These are phyloP conservation scores for Adineta ricciae DNA, from an alignment of 2,888 invertebrate genomes.

Conservation along the genomic window DNA sequence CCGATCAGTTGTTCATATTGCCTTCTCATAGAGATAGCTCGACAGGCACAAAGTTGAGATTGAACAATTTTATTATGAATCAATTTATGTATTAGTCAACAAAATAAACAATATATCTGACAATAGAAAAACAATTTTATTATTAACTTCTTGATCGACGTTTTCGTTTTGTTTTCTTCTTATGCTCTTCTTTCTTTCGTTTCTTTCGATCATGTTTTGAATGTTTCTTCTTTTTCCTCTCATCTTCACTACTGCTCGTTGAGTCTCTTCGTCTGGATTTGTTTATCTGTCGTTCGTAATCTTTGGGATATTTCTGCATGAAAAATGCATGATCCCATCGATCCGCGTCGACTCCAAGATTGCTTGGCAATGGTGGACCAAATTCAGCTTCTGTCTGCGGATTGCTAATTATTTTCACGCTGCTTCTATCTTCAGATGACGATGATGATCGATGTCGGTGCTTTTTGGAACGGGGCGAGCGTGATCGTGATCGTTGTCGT, in stretches of 20 bases:
- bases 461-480: not conserved
- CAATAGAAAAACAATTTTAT: not conserved
- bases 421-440: not conserved
- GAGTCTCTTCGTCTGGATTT: not conserved
- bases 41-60: too few relatives aligned
- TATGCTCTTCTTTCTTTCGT: not conserved
- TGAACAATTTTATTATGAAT: too few relatives aligned
- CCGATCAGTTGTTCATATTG: too few relatives aligned
- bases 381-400: not conserved
- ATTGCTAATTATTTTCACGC: not conserved
- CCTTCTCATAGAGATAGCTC: too few relatives aligned
- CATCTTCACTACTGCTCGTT: not conserved
- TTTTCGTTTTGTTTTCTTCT: not conserved
- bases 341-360: not conserved
- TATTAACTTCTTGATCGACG: not conserved
- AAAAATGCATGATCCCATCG: constrained; percentile 7
- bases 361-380: not conserved
- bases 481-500: not conserved
- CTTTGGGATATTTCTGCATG: not conserved
- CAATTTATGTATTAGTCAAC: too few relatives aligned
- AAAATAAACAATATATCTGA: not conserved
- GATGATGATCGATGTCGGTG: not conserved
- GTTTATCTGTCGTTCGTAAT: not conserved
- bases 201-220: not conserved
- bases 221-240: not conserved